Conservation (phyloP, 2,797 vertebrate species). For the Agapornis canus region DNA sequence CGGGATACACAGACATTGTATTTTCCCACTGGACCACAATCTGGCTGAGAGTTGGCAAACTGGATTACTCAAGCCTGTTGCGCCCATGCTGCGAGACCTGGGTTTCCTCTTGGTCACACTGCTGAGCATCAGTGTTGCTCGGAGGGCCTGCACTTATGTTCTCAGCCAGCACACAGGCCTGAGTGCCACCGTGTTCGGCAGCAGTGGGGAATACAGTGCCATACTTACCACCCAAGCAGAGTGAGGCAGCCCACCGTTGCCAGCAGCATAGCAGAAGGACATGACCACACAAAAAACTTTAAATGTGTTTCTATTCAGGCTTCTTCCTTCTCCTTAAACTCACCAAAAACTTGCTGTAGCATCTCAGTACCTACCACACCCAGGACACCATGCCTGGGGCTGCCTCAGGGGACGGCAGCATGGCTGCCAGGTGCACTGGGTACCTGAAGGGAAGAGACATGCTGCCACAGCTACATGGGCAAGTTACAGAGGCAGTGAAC, state of each 20-base stretch:
- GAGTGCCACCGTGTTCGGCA: neutral
- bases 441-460: accelerated
- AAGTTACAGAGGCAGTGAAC: neutral
- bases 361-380: neutral
- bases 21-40: neutral
- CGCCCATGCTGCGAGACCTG: neutral
- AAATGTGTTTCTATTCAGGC: neutral
- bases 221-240: neutral
- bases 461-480: neutral
- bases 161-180: neutral
- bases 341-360: neutral
- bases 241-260: accelerated
- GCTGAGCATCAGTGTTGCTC: accelerated
- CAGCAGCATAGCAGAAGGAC: neutral
- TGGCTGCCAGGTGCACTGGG: accelerated
- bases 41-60: neutral
- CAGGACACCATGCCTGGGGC: accelerated
- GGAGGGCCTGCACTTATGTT: neutral
- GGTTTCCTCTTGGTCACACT: neutral
- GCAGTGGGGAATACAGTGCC: neutral
- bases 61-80: neutral
- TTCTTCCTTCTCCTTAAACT: neutral
- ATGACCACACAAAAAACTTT: neutral
- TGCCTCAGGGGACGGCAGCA: neutral
- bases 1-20: neutral